Percentiles rank a stretch among this genome's conserved stretches.
These are phyloP conservation scores for Sebastes minor DNA, from an alignment of 2,797 vertebrate genomes.

Conservation along the genomic window DNA sequence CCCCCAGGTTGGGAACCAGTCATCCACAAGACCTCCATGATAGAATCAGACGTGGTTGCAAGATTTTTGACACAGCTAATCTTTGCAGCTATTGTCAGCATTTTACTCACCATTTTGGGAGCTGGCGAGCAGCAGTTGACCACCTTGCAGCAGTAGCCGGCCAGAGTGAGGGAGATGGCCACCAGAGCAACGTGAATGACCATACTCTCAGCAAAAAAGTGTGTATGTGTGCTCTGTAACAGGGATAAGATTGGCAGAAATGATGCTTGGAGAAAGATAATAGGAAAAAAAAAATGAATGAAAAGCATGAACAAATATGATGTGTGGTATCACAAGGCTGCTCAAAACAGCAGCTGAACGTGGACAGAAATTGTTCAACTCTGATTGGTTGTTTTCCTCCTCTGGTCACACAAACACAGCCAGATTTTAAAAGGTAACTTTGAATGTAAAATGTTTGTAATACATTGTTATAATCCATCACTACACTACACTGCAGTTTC, in stretches of 20 bases:
- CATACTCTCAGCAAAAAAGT: constrained; percentile 23
- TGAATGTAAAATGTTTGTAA: not conserved
- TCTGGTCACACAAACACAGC: too few species aligned
- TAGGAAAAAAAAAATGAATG: too few species aligned
- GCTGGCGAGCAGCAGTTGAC: constrained; percentile 69
- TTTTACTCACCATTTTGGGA: constrained; percentile 69
- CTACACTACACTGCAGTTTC: not conserved
- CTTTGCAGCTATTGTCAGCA: not conserved
- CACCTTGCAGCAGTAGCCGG: constrained; percentile 75
- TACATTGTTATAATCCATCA: not conserved
- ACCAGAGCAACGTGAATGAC: constrained; percentile 54
- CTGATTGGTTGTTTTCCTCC: too few species aligned
- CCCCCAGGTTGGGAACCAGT: too few species aligned
- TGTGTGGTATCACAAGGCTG: not conserved
- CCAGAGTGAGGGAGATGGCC: constrained; percentile 70
- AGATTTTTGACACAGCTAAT: not conserved
- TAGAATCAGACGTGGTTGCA: not conserved
- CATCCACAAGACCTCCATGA: not conserved
- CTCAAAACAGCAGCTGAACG: not conserved
- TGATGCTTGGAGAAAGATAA: not conserved
- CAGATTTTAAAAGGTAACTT: not conserved
- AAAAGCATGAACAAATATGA: not conserved
- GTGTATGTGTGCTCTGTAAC: constrained; percentile 29
- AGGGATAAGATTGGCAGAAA: not conserved
- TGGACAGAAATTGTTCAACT: not conserved